Percentiles rank a stretch among this genome's conserved stretches.
Conservation (phyloP, 92 coral and sea anemone genomes). For the Plumapathes pennacea region DNA sequence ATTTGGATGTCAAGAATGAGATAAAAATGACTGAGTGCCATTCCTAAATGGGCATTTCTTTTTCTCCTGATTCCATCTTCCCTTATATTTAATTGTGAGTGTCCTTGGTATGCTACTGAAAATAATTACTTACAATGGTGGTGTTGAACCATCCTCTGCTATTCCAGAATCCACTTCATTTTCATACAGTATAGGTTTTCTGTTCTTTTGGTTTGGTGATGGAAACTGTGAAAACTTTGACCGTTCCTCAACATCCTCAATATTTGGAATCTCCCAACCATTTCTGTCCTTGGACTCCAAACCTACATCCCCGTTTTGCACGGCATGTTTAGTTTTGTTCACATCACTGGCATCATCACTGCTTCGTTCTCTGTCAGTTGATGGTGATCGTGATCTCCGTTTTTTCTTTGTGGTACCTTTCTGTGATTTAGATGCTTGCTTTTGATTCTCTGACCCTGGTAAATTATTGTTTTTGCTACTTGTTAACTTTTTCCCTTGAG, state of each 20-base stretch:
- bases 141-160: conserved; percentile 37
- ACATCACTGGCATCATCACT: conserved; percentile 5
- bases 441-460: conserved; percentile 8
- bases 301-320: conserved; percentile 1
- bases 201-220: conserved; percentile 57
- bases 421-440: conserved; percentile 4
- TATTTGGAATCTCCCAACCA: conserved; percentile 20
- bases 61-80: too few species aligned
- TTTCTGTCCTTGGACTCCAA: conserved; percentile 18
- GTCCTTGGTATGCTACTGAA: too few species aligned
- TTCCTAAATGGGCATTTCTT: too few species aligned
- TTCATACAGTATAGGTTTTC: conserved; percentile 31
- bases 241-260: conserved; percentile 71
- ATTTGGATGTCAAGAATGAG: too few species aligned
- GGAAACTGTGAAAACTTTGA: conserved; percentile 85
- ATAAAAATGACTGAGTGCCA: too few species aligned
- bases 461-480: too few species aligned
- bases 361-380: conserved; percentile 32
- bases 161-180: conserved; percentile 53
- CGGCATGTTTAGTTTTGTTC: conserved; percentile 1
- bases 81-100: too few species aligned
- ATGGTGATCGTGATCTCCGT: conserved; percentile 59
- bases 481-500: conserved; percentile 9
- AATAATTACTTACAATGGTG: conserved; percentile 53
- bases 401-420: conserved; percentile 48